A percentile compares a stretch with the other conserved stretches of the same genome.
These are phyloP conservation scores for Physella acuta DNA, from an alignment of 1,140 invertebrate species.

Conservation along the genomic window DNA sequence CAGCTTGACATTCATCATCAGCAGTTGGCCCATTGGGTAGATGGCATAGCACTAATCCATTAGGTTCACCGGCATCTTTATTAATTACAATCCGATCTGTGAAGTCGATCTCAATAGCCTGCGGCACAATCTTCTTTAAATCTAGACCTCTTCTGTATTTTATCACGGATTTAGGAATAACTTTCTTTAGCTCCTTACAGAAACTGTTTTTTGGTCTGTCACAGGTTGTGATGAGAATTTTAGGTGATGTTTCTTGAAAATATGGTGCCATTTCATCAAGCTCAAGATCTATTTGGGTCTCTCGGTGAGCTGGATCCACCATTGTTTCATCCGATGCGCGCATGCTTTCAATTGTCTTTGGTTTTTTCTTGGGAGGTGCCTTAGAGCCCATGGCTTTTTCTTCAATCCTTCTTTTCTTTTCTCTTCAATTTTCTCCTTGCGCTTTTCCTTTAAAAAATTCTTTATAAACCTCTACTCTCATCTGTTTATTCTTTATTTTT, in stretches of 20 bases:
- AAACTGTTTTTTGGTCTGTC: slow-evolving; percentile 92
- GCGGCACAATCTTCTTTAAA: slow-evolving; percentile 88
- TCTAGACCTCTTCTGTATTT: slow-evolving; percentile 80
- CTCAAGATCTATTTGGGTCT: slow-evolving; percentile 76
- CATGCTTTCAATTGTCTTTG: slow-evolving; percentile 90
- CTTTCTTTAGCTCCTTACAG: slow-evolving; percentile 83
- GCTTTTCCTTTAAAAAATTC: slow-evolving; percentile 13
- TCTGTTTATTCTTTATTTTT: slow-evolving; percentile 14
- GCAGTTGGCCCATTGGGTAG: slow-evolving; percentile 95
- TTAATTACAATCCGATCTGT: slow-evolving; percentile 93
- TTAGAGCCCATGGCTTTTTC: slow-evolving; percentile 14
- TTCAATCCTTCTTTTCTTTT: no score
- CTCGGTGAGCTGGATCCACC: slow-evolving; percentile 75
- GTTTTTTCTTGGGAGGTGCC: slow-evolving; percentile 71
- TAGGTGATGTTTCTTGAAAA: slow-evolving; percentile 85
- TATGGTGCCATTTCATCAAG: slow-evolving; percentile 87
- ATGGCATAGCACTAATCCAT: slow-evolving; percentile 89
- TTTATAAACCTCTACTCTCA: slow-evolving; percentile 16
- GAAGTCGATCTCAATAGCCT: slow-evolving; percentile 74
- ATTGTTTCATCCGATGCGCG: slow-evolving; percentile 90
- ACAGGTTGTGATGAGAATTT: slow-evolving; percentile 90
- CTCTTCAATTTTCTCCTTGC: no score
- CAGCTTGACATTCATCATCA: slow-evolving; percentile 63
- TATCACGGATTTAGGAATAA: slow-evolving; percentile 87
- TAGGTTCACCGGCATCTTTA: slow-evolving; percentile 88